Evolutionary conservation across 1,140 invertebrate species (phyloP).

Genomic region (Meloidogyne hapla): DNA sequence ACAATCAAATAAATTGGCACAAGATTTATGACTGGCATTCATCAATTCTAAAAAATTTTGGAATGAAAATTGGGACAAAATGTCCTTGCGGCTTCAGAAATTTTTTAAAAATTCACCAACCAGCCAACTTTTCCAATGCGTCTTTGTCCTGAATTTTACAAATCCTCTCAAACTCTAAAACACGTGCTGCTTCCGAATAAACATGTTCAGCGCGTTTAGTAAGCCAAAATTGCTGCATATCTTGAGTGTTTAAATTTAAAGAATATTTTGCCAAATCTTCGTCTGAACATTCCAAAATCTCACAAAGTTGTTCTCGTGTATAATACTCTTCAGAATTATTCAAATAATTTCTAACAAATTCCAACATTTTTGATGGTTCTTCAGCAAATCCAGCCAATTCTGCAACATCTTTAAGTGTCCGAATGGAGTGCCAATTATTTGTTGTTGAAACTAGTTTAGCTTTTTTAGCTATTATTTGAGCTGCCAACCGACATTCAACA

Average conservation of each 20-base stretch:
- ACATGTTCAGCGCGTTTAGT: slow-evolving; percentile 84
- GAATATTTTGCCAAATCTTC: slow-evolving; percentile 72
- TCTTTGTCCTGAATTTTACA: slow-evolving; percentile 66
- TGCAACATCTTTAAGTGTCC: slow-evolving; percentile 63
- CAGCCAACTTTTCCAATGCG: slow-evolving; percentile 11
- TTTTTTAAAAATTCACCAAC: not conserved
- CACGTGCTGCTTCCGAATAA: slow-evolving; percentile 74
- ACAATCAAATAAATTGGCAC: slow-evolving; percentile 85
- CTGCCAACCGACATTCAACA: slow-evolving; percentile 85
- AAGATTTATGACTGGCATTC: slow-evolving; percentile 82
- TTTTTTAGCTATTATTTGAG: slow-evolving; percentile 70
- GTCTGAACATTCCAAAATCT: slow-evolving; percentile 71
- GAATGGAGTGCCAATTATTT: slow-evolving; percentile 36
- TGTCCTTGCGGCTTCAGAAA: too few species aligned
- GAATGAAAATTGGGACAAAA: not conserved
- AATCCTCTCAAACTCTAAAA: slow-evolving; percentile 74
- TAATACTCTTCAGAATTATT: slow-evolving; percentile 26
- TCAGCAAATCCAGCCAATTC: slow-evolving; percentile 18
- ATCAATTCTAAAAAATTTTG: slow-evolving; percentile 79
- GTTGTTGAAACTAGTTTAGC: not conserved
- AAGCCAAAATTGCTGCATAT: slow-evolving; percentile 74
- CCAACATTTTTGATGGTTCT: slow-evolving; percentile 68
- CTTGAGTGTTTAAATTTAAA: slow-evolving; percentile 71
- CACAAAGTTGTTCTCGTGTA: slow-evolving; percentile 74
- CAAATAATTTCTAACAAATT: slow-evolving; percentile 28